phyloP scores from a whole-genome alignment of 2,888 invertebrate genomes.

The Anoncus sp. region DNA sequence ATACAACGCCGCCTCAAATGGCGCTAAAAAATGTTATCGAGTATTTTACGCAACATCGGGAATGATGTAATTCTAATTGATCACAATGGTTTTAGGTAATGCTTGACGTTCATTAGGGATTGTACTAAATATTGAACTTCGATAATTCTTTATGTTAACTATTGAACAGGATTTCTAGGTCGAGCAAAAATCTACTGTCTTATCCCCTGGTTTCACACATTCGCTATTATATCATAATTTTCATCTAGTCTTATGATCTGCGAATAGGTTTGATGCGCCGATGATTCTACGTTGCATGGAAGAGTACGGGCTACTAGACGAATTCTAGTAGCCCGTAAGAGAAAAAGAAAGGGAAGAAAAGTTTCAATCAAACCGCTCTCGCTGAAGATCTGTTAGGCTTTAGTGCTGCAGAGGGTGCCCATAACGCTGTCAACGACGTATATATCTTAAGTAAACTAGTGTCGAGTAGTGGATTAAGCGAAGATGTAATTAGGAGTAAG shows the following conservation, averaged over 20 bases:
- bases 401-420: constrained; percentile 10
- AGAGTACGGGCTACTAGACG: constrained; percentile 11
- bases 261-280: constrained; percentile 16
- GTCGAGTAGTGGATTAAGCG: constrained; percentile 1
- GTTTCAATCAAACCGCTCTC: constrained; percentile 28
- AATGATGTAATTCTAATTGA: neutral
- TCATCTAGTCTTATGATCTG: constrained; percentile 15
- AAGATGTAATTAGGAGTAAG: neutral
- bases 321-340: constrained; percentile 5
- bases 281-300: neutral
- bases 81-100: no score
- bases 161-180: constrained; percentile 25
- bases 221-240: constrained; percentile 6
- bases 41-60: constrained; percentile 10
- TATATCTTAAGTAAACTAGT: constrained; percentile 19
- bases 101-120: no score
- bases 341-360: neutral
- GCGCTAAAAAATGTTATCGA: constrained; percentile 1
- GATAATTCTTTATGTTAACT: neutral
- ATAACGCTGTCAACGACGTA: constrained; percentile 28
- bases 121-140: neutral
- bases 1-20: constrained; percentile 7
- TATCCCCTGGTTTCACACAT: constrained; percentile 9
- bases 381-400: constrained; percentile 28
- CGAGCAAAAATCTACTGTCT: neutral